phyloP scores from a whole-genome alignment of 2,888 invertebrate species.

The Agrenia bidenticulata region DNA sequence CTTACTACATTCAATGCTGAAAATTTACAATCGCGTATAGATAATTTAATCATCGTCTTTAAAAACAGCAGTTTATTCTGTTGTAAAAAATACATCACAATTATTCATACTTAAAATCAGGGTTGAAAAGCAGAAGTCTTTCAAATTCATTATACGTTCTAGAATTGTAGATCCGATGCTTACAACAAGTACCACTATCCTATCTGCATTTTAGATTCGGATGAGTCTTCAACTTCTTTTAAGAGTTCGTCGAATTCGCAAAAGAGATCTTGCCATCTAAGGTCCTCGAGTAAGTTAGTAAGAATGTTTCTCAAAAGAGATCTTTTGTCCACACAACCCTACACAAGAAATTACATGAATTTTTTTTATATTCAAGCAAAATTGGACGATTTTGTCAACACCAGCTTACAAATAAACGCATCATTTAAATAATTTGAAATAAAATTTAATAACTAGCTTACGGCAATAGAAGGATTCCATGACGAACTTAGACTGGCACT shows the following conservation, averaged over 20 bases:
- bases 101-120: conserved; percentile 1
- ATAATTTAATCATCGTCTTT: too few relatives aligned
- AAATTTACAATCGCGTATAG: too few relatives aligned
- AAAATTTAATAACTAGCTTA: conserved; percentile 21
- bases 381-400: too few relatives aligned
- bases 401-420: conserved; percentile 4
- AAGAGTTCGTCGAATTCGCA: conserved; percentile 50
- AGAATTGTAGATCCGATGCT: neutral
- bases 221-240: conserved; percentile 19
- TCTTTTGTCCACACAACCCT: conserved; percentile 47
- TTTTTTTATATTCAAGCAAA: neutral
- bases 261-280: conserved; percentile 51
- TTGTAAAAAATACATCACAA: neutral
- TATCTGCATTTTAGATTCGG: neutral
- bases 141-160: neutral
- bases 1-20: too few relatives aligned
- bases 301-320: conserved; percentile 45
- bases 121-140: conserved; percentile 1
- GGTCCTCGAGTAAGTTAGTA: conserved; percentile 42
- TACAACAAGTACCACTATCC: neutral
- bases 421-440: conserved; percentile 1
- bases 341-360: conserved; percentile 3
- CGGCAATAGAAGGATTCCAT: conserved; percentile 53
- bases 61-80: neutral
- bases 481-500: conserved; percentile 62